Conservation (phyloP, 2,113 vertebrate genomes). For the Myrmophylax atrothorax region DNA sequence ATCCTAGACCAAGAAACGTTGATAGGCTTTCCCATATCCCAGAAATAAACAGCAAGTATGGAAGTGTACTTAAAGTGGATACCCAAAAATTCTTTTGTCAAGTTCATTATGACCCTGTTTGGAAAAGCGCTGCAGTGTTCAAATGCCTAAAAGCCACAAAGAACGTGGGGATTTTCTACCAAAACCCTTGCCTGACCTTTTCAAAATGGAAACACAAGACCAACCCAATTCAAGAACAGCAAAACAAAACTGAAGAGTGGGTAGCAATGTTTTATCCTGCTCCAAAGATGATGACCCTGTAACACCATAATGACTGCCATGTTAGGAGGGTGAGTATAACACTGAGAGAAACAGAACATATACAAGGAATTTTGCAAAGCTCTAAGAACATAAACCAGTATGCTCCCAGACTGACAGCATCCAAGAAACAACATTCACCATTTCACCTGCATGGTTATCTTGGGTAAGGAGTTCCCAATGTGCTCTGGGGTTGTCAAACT, state of each 20-base stretch:
- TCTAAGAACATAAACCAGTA: not conserved
- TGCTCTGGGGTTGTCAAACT: not conserved
- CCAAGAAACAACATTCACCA: not conserved
- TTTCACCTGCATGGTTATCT: not conserved
- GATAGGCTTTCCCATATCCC: not conserved
- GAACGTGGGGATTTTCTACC: not conserved
- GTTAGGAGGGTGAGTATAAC: not conserved
- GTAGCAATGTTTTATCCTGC: not conserved
- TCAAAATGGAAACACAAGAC: not conserved
- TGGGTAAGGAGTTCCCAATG: not conserved
- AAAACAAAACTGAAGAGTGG: not conserved
- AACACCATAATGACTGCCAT: not conserved
- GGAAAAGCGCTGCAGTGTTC: not conserved
- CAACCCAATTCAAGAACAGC: not conserved
- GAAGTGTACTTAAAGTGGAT: not conserved
- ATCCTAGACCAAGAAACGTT: not conserved
- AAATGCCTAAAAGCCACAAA: not conserved
- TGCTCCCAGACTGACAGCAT: not conserved
- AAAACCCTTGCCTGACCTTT: not conserved
- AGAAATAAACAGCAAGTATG: not conserved
- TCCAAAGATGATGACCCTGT: not conserved
- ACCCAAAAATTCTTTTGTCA: not conserved
- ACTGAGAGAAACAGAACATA: not conserved
- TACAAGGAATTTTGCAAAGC: not conserved
- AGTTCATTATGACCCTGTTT: not conserved